phyloP scores from a whole-genome alignment of 1,140 invertebrate genomes.

The Hyles euphorbiae region DNA sequence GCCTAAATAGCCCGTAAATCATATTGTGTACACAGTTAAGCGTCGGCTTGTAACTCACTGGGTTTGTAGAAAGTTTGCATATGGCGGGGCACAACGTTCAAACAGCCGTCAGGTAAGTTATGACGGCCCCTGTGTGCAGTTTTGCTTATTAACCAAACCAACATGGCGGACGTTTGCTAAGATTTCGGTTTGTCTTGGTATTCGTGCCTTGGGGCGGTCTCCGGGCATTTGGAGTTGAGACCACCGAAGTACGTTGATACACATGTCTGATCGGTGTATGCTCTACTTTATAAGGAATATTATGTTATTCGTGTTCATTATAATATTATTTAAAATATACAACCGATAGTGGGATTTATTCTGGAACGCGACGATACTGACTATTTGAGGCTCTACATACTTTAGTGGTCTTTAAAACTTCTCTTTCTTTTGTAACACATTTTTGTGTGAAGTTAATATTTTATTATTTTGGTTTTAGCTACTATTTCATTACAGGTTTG shows the following conservation, averaged over 20 bases:
- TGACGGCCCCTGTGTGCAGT: constrained; percentile 56
- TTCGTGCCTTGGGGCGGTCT: constrained; percentile 64
- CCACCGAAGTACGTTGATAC: constrained; percentile 26
- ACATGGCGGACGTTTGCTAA: constrained; percentile 67
- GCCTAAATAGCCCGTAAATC: too few species aligned
- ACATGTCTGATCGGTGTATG: constrained; percentile 16
- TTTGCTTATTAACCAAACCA: constrained; percentile 71
- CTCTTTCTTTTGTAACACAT: too few species aligned
- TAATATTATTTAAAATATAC: too few species aligned
- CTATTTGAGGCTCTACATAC: too few species aligned
- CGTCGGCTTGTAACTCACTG: background rate
- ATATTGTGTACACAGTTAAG: too few species aligned
- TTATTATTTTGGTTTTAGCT: too few species aligned
- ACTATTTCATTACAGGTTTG: too few species aligned
- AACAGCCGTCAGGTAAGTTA: constrained; percentile 68
- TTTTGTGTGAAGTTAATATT: too few species aligned
- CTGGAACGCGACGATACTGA: too few species aligned
- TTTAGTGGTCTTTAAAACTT: too few species aligned
- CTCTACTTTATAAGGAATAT: constrained; percentile 29
- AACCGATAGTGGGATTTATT: too few species aligned
- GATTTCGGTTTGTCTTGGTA: constrained; percentile 71
- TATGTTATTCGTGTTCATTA: too few species aligned
- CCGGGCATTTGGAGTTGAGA: constrained; percentile 60
- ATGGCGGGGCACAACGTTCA: constrained; percentile 53
- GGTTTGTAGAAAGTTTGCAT: constrained; percentile 34